These are phyloP conservation scores for Odontothrips loti DNA, from an alignment of 2,888 invertebrate genomes.

Conservation along the genomic window DNA sequence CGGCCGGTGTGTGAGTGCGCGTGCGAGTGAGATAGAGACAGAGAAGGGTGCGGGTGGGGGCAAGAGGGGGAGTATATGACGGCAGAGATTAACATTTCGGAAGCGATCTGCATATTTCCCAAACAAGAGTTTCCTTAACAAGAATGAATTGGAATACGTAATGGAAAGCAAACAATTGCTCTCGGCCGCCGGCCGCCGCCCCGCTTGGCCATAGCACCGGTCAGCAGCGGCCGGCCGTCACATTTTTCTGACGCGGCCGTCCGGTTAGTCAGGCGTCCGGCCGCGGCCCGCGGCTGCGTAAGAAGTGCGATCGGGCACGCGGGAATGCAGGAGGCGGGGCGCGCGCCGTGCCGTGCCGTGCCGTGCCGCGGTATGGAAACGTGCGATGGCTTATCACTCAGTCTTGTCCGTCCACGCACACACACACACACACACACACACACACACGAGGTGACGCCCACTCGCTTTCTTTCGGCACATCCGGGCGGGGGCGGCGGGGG, in stretches of 20 bases:
- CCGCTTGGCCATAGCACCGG: no score
- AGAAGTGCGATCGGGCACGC: no score
- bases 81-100: slow-evolving; percentile 16
- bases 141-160: slow-evolving; percentile 25
- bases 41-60: background rate
- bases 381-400: no score
- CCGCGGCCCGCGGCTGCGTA: background rate
- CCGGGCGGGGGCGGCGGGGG: no score
- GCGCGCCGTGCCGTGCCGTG: no score
- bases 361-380: no score
- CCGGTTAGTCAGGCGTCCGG: background rate
- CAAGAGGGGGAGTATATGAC: background rate
- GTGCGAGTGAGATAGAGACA: background rate
- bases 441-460: no score
- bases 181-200: no score
- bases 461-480: no score
- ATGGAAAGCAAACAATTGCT: slow-evolving; percentile 20
- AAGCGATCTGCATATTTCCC: slow-evolving; percentile 23
- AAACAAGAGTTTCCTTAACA: slow-evolving; percentile 23
- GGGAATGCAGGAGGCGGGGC: no score
- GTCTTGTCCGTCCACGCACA: no score
- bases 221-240: background rate
- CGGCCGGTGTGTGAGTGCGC: background rate
- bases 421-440: no score
- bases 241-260: background rate